Evolutionary conservation across 2,888 invertebrate genomes (phyloP), one percentile per base, ranked within the genome.

Genomic region (Pollenia labialis): DNA sequence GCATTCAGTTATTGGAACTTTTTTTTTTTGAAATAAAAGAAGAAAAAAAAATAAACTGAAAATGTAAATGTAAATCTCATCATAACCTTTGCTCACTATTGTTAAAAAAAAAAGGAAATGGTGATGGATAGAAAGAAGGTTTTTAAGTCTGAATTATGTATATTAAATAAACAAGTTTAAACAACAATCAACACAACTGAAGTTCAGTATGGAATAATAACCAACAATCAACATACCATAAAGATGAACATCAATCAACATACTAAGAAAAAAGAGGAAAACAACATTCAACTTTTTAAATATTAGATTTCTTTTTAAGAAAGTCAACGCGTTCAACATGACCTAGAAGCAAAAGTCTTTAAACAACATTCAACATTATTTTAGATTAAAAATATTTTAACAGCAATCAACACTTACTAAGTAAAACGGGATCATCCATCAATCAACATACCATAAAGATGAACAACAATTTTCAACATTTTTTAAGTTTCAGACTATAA

Each of bases 161-260:
- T 18, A 44, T 56, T 42, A 8, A 40, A 16, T 52, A 75, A n/a
- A 60, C 40, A 32, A 32, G 6, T 32, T 32, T 46, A 23, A 32
- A 4, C 52, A 64, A n/a, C 44, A 54, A 66, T 52, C 42, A 79
- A 68, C 68, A 52, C 62, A 58, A n/a, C 46, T 46, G n/a, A 46
- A 48, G 16, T 44, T 10, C 6, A 32, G 32, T 32, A 32, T 32
- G 32, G 32, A 46, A 40, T 12, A 32, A 14, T 23, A 42, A n/a
- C 9, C n/a, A 69, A 62, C 50, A 52, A n/a, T 69, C 62, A 79
- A 58, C 64, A 54, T 56, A 46, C n/a, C 1, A 46, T 40, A 18
- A 50, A 50, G 18, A 58, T n/a, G 12, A 16, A n/a, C 69, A 69
- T 16, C 56, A 77, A 56, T 44, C 56, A 68, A 68, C 77, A 68